These are phyloP conservation scores for Onychomys leucogaster DNA, from an alignment of 2,797 vertebrate species.

Conservation along the genomic window DNA sequence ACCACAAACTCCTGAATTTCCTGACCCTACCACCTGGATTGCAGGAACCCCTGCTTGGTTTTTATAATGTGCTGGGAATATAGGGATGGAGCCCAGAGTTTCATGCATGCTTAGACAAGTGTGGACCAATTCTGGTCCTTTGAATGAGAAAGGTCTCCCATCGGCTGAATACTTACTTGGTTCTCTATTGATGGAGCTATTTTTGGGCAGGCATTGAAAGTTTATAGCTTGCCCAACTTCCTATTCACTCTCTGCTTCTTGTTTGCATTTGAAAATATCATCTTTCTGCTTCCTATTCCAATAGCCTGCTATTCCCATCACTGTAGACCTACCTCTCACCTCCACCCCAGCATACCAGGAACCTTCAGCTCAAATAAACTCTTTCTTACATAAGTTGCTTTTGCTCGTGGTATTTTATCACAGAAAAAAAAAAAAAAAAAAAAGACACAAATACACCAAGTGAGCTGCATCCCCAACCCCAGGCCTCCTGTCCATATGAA, in stretches of 20 bases:
- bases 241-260: neutral
- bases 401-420: neutral
- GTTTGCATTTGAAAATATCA: neutral
- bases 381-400: neutral
- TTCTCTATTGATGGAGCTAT: neutral
- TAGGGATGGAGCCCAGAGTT: neutral
- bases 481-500: neutral
- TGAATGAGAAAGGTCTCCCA: neutral
- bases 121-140: neutral
- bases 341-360: neutral
- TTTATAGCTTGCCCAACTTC: neutral
- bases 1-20: neutral
- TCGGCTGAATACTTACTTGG: neutral
- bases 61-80: neutral
- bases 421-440: neutral
- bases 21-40: neutral
- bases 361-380: neutral
- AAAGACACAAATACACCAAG: neutral
- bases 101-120: neutral
- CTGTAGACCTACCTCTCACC: neutral
- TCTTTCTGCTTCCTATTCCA: neutral
- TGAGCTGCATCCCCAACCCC: neutral
- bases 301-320: neutral
- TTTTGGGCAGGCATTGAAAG: neutral
- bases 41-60: neutral